Conservation (phyloP, 1,140 invertebrate genomes). For the Bombus balteatus region DNA sequence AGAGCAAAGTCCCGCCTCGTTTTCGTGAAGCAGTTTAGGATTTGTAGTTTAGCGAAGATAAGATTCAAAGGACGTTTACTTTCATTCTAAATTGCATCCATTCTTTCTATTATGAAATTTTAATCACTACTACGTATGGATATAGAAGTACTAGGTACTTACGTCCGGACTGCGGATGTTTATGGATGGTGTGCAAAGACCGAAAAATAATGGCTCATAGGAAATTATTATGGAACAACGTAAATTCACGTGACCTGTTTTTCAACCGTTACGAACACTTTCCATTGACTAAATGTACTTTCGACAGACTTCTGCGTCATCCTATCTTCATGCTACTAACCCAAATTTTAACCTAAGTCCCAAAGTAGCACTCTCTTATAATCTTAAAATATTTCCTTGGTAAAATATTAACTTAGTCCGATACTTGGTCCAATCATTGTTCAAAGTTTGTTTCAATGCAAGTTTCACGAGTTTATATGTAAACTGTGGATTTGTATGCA, state of each 20-base stretch:
- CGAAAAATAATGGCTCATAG: too few relatives aligned
- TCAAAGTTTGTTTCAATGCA: background rate
- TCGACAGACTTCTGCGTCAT: background rate
- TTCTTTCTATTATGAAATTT: background rate
- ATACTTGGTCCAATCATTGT: background rate
- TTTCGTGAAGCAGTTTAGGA: background rate
- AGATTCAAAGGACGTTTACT: background rate
- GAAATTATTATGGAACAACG: too few relatives aligned
- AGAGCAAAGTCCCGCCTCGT: conserved; percentile 5
- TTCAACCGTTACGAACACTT: too few relatives aligned
- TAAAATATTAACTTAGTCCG: too few relatives aligned
- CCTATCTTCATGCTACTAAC: background rate
- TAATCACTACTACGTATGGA: background rate
- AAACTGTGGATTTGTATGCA: too few relatives aligned
- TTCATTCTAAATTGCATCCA: too few relatives aligned
- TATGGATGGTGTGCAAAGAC: too few relatives aligned
- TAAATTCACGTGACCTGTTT: too few relatives aligned
- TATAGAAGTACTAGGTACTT: too few relatives aligned
- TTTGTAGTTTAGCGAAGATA: background rate
- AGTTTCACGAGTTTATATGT: background rate
- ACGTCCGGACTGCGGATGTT: too few relatives aligned
- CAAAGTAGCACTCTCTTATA: background rate
- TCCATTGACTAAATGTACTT: background rate
- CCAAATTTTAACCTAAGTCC: background rate
- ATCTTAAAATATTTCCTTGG: background rate